phyloP scores from a whole-genome alignment of 2,797 vertebrate genomes.

The Potorous gilbertii region DNA sequence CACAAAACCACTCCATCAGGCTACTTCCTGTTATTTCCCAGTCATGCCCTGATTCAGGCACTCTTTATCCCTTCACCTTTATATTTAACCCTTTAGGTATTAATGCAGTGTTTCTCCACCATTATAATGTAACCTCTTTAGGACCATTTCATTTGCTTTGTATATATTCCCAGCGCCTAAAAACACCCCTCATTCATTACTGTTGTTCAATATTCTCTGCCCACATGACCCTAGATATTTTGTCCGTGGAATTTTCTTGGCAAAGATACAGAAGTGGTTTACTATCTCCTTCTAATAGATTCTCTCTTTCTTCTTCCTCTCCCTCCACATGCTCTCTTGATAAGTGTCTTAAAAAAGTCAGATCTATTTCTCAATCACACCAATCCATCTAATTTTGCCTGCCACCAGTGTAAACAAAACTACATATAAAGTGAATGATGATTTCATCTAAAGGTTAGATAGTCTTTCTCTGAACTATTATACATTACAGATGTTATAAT shows the following conservation, averaged over 20 bases:
- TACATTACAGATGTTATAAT: background rate
- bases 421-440: background rate
- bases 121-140: background rate
- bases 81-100: background rate
- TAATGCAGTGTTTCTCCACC: background rate
- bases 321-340: background rate
- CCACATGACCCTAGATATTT: background rate
- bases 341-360: background rate
- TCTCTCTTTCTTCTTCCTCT: background rate
- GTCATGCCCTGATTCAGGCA: background rate
- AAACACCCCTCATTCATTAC: background rate
- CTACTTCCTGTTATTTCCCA: background rate
- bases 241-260: background rate
- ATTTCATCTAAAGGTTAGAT: background rate
- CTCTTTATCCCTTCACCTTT: background rate
- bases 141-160: background rate
- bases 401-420: background rate
- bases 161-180: background rate
- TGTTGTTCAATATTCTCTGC: background rate
- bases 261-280: too few species aligned
- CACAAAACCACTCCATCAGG: background rate
- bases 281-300: background rate
- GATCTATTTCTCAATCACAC: background rate
- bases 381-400: background rate
- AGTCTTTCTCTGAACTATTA: background rate